Base-by-base conservation (phyloP, 2,797 vertebrate genomes). In the Artibeus jamaicensis region DNA sequence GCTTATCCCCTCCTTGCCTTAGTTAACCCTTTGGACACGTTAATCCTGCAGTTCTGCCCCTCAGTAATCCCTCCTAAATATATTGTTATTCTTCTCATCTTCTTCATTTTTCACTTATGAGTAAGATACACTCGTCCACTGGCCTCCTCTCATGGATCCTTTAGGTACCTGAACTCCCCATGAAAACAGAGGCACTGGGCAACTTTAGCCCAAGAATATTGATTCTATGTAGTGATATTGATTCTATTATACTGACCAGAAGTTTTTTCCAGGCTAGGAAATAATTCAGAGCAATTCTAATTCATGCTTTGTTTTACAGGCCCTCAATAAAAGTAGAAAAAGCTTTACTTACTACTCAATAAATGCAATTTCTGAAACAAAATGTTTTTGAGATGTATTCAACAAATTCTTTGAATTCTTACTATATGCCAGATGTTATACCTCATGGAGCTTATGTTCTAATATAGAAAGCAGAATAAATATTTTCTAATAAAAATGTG, bases 381-480 rank as follows among this genome's bases (percentile, higher is more conserved):
- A 89, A 37, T 44, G 3, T 34, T 46, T 96, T 96, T 65, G 37
- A 96, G 12, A 57, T 18, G 37, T 65, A 67, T 21, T 74, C 77
- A 91, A 73, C 14, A 90, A 87, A 89, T 74, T n/a, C 74, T 55
- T 5, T 92, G 50, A 89, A 86, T 74, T 92, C 55, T 89, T 94
- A 57, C 21, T 67, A 44, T 46, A 19, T 67, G n/a, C 24, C 76
- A 95, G 42, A 6, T 32, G 77, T 79, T 81, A 83, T 37, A 39
- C 5, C 6, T 95, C 81, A 74, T 15, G 37, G 44, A 86, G 29
- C 42, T 55, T 88, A 34, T 59, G 53, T 34, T 82, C 70, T 89
- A 42, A 22, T 12, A 6, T 1, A 46, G 5, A 32, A 85, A 29
- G 57, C 1, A 84, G 22, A 86, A 3, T 74, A 76, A 92, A 5